Base-by-base conservation (phyloP, 2,797 vertebrate genomes). In the Nyctibius grandis region DNA sequence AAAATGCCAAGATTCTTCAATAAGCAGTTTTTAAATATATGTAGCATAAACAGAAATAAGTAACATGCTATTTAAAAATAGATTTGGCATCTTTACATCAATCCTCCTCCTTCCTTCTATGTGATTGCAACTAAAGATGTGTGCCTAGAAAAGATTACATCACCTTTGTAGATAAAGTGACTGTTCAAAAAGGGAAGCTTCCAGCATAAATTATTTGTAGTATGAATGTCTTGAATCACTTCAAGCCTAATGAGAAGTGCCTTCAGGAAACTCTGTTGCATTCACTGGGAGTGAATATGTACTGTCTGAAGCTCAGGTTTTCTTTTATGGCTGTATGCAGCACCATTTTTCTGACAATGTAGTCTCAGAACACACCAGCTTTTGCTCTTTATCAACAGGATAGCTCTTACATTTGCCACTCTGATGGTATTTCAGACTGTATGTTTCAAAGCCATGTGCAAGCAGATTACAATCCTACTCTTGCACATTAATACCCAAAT, bases 201-300 rank as follows among this genome's bases (percentile, higher is more conserved):
- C 73, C 65, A 91, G 63, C 70, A 90, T 90, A 85, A 93, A 93
- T 87, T 91, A 93, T 87, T 93, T 85, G 84, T 54, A 74, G n/a
- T 8, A 48, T 2, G 15, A 80, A 80, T 28, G 56, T 26, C 93
- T 78, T 82, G 88, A 89, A 91, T 79, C 59, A 91, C 48, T 91
- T 94, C 68, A 88, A 86, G 38, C 40, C 67, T 95, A 92, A 75
- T 0, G 0, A 94, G 77, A 79, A 64, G 16, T 20, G 77, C 34
- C 65, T 92, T 75, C 34, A 63, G 56, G 42, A 89, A 93, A 90
- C 36, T 78, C 65, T 48, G 26, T 38, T 48, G 34, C 21, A 20
- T 67, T 76, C 83, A 44, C 57, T 54, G 6, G 1, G 3, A 87
- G 34, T 29, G 40, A 84, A 38, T 45, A 42, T 6, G 29, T 34